Base-by-base conservation (phyloP, 1,140 invertebrate genomes). In the Calycopis cecrops region DNA sequence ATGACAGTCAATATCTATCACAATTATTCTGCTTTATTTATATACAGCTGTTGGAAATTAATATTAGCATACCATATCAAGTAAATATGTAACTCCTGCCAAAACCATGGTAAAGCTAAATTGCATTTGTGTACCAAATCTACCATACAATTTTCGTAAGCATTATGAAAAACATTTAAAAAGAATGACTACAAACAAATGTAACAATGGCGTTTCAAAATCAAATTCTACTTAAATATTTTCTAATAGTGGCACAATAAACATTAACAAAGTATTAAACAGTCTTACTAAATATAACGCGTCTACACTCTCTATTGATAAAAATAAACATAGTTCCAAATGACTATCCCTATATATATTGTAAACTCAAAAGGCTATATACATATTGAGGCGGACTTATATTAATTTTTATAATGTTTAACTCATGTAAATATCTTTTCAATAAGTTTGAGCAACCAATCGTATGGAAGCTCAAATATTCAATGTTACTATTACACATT, bases 261-360 rank as follows among this genome's bases (percentile, higher is more conserved):
- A 42, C 51, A 53, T 53, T 53, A 53, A 53, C 51, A 42, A 42
- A 42, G 42, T 28, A 42, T 42, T 42, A 40, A 53, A 53, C 51
- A 53, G 51, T 53, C 51, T 53, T 53, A 53, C 51, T 53, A 53
- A 52, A 10, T 33, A 35, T 53, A 53, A 53, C 51, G 28, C 28
- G 17, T 35, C 50, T 53, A 53, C 33, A 10, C 11, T 51, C 35
- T 35, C 17, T 51, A 35, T 40, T 52, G 21, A 53, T 44, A 9
- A 28, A 21, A 34, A 12, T 34, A 35, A 49, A 52, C 37, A 12
- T 42, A 52, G 51, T 18, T 21, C 38, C 38, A 21, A 53, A 33
- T 53, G 40, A 42, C 21, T 53, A 53, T 17, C 9, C 11, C 21
- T 28, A 28, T 28, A 6, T 28, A 6, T 28, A 17, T 44, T 17